phyloP scores from a whole-genome alignment of 2,888 invertebrate species.

The Heteromyza rotundicornis region DNA sequence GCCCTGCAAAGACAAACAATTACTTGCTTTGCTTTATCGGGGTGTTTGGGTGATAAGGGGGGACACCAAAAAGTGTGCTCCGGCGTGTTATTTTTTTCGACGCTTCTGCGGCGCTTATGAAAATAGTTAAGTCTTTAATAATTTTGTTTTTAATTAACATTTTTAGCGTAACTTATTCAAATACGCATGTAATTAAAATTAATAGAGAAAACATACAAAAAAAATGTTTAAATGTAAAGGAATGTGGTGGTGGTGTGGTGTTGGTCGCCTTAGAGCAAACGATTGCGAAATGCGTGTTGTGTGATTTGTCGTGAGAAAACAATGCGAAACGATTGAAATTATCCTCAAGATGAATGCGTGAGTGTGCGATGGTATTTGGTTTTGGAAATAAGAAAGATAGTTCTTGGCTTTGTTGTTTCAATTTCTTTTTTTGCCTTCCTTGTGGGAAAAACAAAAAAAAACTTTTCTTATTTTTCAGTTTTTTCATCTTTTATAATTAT shows the following conservation, averaged over 20 bases:
- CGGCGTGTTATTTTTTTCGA: not conserved
- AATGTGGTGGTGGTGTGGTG: not conserved
- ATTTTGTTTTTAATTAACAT: slow-evolving; percentile 50
- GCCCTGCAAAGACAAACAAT: not conserved
- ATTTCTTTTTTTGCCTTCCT: slow-evolving; percentile 23
- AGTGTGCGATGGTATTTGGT: no score
- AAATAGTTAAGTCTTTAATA: slow-evolving; percentile 26
- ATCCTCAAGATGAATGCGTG: no score
- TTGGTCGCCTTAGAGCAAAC: no score
- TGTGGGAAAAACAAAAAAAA: slow-evolving; percentile 26
- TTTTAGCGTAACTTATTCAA: slow-evolving; percentile 46
- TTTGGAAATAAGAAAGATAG: slow-evolving; percentile 11
- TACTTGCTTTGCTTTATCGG: not conserved
- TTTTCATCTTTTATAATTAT: slow-evolving; percentile 60
- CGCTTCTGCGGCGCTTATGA: slow-evolving; percentile 17
- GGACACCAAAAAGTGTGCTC: slow-evolving; percentile 1
- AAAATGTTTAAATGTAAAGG: not conserved
- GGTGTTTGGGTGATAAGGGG: not conserved
- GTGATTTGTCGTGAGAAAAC: no score
- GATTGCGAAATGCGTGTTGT: not conserved
- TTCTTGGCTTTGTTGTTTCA: slow-evolving; percentile 2
- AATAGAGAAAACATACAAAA: slow-evolving; percentile 33
- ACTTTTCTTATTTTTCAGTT: slow-evolving; percentile 44
- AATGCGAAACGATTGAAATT: no score
- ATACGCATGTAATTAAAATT: slow-evolving; percentile 44